Conservation (phyloP, 2,113 vertebrate genomes). For the Dicerorhinus sumatrensis region DNA sequence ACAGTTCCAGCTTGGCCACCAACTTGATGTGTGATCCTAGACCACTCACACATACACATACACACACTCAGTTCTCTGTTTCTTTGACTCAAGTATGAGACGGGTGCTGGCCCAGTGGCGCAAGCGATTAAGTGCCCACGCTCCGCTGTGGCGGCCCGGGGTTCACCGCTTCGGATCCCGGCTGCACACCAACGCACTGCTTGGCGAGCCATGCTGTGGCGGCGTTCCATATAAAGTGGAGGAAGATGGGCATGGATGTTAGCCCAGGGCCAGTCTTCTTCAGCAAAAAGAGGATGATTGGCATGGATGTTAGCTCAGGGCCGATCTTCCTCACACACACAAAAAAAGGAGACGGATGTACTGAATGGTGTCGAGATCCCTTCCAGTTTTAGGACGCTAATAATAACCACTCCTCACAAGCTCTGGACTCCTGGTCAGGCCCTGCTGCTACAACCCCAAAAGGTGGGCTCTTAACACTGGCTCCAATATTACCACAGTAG, state of each 20-base stretch:
- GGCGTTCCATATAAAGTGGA: too few species aligned
- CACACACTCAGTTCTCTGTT: not conserved
- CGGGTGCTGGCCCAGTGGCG: too few species aligned
- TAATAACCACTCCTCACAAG: not conserved
- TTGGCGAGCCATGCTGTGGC: too few species aligned
- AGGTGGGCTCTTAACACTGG: not conserved
- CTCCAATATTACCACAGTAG: not conserved
- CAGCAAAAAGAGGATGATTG: too few species aligned
- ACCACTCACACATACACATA: not conserved
- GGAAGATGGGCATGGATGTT: too few species aligned
- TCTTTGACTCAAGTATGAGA: conserved; percentile 45
- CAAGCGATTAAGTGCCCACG: too few species aligned
- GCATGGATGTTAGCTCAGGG: too few species aligned
- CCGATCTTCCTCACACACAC: too few species aligned
- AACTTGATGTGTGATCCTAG: not conserved
- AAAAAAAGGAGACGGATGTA: not conserved
- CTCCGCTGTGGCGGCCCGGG: too few species aligned
- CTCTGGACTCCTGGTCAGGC: not conserved
- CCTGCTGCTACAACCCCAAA: not conserved
- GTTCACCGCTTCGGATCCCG: too few species aligned
- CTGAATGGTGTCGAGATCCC: not conserved
- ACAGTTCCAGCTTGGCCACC: conserved; percentile 46
- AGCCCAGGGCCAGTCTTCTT: too few species aligned
- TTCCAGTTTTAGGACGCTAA: not conserved
- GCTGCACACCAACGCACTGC: too few species aligned